A percentile compares a stretch with the other conserved stretches of the same genome.
Conservation (phyloP, 2,888 invertebrate species). For the Luffia ferchaultella region DNA sequence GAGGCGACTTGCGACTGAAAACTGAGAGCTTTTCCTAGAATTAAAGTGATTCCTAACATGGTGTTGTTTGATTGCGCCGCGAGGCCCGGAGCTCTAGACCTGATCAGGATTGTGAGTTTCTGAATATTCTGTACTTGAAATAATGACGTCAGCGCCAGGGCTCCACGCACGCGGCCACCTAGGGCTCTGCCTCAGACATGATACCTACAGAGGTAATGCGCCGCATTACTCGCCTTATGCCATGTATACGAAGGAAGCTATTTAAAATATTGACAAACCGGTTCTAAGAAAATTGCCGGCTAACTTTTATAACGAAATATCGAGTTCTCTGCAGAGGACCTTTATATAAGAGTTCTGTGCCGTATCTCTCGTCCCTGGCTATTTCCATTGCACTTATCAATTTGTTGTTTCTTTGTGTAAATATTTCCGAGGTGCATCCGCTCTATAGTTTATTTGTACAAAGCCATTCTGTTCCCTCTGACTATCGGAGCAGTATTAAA, state of each 20-base stretch:
- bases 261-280: constrained; percentile 27
- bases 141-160: neutral
- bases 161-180: neutral
- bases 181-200: neutral
- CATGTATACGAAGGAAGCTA: constrained; percentile 70
- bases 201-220: constrained; percentile 35
- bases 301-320: neutral
- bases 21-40: constrained; percentile 11
- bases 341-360: neutral
- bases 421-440: constrained; percentile 30
- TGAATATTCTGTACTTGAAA: too few relatives aligned
- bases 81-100: too few relatives aligned
- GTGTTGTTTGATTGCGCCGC: neutral
- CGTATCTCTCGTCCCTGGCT: neutral
- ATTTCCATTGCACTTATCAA: neutral
- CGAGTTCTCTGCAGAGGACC: constrained; percentile 1
- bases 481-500: constrained; percentile 7
- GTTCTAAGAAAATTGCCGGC: constrained; percentile 12
- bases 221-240: constrained; percentile 70
- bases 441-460: constrained; percentile 33
- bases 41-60: constrained; percentile 18
- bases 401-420: constrained; percentile 35
- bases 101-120: too few relatives aligned
- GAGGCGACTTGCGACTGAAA: constrained; percentile 9
- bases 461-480: constrained; percentile 30